Base-by-base conservation (phyloP, 2,797 vertebrate species). In the Typhlichthys subterraneus region DNA sequence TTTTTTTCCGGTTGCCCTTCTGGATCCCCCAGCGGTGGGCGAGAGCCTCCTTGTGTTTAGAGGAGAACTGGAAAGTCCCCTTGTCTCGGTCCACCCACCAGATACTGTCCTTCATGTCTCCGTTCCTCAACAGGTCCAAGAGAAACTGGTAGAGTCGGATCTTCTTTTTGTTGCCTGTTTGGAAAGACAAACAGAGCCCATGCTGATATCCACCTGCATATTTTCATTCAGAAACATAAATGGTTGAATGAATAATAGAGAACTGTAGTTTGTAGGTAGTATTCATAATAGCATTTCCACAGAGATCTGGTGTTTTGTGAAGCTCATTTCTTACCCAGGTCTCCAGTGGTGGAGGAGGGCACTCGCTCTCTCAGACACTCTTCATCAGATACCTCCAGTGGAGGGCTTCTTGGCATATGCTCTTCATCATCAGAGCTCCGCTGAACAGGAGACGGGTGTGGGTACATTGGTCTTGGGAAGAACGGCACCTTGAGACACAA, bases 21-120 rank as follows among this genome's bases (percentile, higher is more conserved):
- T 98, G 97, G 83, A 97, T 89, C 65, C 98, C 98, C 98, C 98
- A 99, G 82, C 96, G 96, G 70, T 98, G 91, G 0, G 98, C 98
- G 23, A 99, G 76, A 2, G 91, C 95, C 82, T 99, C 98, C 90
- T 99, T 99, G 93, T 99, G 97, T 88, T 99, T 99, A 78, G 98
- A 99, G 7, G 98, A 99, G 92, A 99, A 99, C 90, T 99, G 97
- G 89, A 99, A 99, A 69, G 95, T 96, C 74, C 98, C 98, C 76
- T 98, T 99, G 83, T 99, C 97, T 87, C 95, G 94, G 92, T 99
- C 97, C 81, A 99, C 96, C 98, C 98, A 99, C 98, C 98, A 99
- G 91, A 99, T 97, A 92, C 98, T 98, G 80, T 99, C 97, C 86
- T 98, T 98, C 98, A 99, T 99, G 76, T 98, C 97, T 47, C 97